Base-by-base conservation (phyloP, 1,140 invertebrate species). In the Pseudachorutes palmiensis region DNA sequence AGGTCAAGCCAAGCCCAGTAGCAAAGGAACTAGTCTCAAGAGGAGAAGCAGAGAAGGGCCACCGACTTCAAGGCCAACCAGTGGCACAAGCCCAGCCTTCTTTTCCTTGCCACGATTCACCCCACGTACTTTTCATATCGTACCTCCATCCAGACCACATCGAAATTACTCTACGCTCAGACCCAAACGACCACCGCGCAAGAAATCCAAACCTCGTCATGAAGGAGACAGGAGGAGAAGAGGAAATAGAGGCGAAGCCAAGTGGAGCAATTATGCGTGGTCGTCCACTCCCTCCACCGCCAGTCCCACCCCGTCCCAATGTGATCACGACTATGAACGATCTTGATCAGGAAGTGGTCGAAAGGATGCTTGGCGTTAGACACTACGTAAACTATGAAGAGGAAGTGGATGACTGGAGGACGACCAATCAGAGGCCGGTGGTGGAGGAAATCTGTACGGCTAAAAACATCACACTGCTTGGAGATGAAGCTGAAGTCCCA, bases 341-440 rank as follows among this genome's bases (percentile, higher is more conserved):
- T 33, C 64, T 74, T 36, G 72, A 74, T 28, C 72, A 70, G 45
- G 48, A 57, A 5, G 57, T 64, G 16, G 62, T 74, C 2, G 72
- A 71, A 32, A 24, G 61, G 3, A 14, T 55, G 0, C 57, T 70
- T 24, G 48, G 59, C 16, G 26, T 63, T 16, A 49, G 72, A 16
- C 72, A 74, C 33, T 74, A 74, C 64, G 68, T 65, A 1, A 74
- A 74, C 49, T 74, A 64, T 62, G 66, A 65, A 12, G 65, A 69
- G 12, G 64, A 70, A n/a, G 57, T 32, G 41, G 62, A 33, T 9
- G 31, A 51, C 14, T 14, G 9, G 14, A 41, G 24, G 14, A 28
- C 1, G 9, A 26, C 36, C 36, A 41, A 33, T 9, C 2, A 16
- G 30, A 36, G 41, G 19, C 41, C 65, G 41, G 65, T 67, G 16